Conservation (phyloP, 2,113 vertebrate species). For the Plectropomus leopardus region DNA sequence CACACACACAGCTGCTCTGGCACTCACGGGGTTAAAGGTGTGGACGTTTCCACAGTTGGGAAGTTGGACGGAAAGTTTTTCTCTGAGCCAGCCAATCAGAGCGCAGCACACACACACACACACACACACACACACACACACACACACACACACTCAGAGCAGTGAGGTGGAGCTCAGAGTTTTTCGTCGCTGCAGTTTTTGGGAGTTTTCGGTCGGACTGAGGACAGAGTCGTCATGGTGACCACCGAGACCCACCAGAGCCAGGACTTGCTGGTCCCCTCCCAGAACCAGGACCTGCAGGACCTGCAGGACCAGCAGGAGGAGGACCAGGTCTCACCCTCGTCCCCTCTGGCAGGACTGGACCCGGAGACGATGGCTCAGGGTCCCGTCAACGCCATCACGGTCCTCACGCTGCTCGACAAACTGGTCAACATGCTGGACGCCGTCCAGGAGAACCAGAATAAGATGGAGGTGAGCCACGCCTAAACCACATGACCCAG, state of each 20-base stretch:
- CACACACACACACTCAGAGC: conserved; percentile 17
- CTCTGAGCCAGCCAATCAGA: conserved; percentile 59
- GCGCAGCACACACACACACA: conserved; percentile 15
- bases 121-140: conserved; percentile 34
- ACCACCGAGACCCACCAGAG: conserved; percentile 76
- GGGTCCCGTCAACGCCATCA: conserved; percentile 93
- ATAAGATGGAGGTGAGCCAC: conserved; percentile 89
- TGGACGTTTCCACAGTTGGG: conserved; percentile 45
- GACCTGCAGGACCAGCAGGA: conserved; percentile 41
- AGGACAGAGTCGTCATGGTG: conserved; percentile 61
- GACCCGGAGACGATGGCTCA: conserved; percentile 64
- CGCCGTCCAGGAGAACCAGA: conserved; percentile 92
- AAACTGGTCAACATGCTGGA: conserved; percentile 97
- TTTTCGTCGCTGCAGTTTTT: conserved; percentile 20
- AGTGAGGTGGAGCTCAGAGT: not conserved
- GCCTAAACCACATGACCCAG: not conserved
- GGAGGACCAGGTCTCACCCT: conserved; percentile 62
- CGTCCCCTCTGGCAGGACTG: conserved; percentile 21
- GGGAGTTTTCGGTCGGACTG: not conserved
- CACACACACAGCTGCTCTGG: not conserved
- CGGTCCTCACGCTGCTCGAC: conserved; percentile 94
- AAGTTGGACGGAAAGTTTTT: conserved; percentile 65
- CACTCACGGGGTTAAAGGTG: conserved; percentile 71
- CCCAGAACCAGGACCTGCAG: conserved; percentile 29
- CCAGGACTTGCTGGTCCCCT: conserved; percentile 84